Conservation (phyloP, 2,888 invertebrate genomes). For the Rhorus exstirpatorius region DNA sequence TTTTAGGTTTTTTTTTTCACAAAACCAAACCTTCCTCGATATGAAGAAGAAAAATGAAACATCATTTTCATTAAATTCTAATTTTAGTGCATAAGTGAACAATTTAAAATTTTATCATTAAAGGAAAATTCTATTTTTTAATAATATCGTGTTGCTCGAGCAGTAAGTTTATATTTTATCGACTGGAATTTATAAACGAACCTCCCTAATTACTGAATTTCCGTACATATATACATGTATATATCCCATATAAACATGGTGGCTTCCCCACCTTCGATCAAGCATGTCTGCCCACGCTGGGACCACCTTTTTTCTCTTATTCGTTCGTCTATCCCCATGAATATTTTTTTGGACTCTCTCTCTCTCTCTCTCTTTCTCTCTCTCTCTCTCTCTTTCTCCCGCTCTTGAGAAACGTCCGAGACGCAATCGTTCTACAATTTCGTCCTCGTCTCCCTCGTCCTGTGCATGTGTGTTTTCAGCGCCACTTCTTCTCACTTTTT, state of each 20-base stretch:
- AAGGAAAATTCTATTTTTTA: not conserved
- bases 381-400: slow-evolving; percentile 38
- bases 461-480: slow-evolving; percentile 24
- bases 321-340: slow-evolving; percentile 31
- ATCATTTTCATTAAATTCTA: no score
- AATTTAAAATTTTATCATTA: no score
- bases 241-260: not conserved
- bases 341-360: slow-evolving; percentile 54
- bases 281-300: slow-evolving; percentile 47
- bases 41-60: no score
- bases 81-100: no score
- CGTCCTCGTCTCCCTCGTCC: slow-evolving; percentile 18
- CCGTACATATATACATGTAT: not conserved
- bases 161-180: no score
- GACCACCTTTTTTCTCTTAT: slow-evolving; percentile 47
- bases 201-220: not conserved
- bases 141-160: slow-evolving; percentile 1
- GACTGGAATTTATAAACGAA: no score
- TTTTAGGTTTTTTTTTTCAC: no score
- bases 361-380: slow-evolving; percentile 56
- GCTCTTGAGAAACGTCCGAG: slow-evolving; percentile 22
- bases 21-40: no score
- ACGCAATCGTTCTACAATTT: slow-evolving; percentile 40
- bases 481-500: slow-evolving; percentile 58
- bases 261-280: slow-evolving; percentile 31